Base-by-base conservation (phyloP, 2,888 invertebrate genomes). In the Hyles lineata region DNA sequence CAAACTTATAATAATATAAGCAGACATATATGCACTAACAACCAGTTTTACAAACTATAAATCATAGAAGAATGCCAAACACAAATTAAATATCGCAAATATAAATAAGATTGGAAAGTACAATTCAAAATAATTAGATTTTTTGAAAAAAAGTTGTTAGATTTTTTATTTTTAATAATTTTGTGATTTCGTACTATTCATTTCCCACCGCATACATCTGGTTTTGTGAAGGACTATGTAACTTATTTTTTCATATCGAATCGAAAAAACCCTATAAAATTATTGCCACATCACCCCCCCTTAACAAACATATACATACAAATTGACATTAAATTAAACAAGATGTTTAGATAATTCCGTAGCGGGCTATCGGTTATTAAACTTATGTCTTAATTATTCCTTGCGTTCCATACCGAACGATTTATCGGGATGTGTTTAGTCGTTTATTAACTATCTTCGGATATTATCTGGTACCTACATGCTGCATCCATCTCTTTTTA, bases 381-480 rank as follows among this genome's bases (percentile, higher is more conserved):
- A 83, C 85, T 84, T 86, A 90, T 82, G 89, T 89, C 89, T 91
- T 89, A 89, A 92, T 90, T 90, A 90, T 86, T 88, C 88, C 76
- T 77, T 76, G 74, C 50, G 81, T 81, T 82, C 80, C 82, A 82
- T 81, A 81, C 77, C 77, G 77, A 79, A 74, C 77, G 80, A 82
- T 82, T 82, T 82, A 84, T 67, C 67, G 21, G 50, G 21, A 23
- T 67, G 50, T 67, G 15, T 67, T 43, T n/a, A 55, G 55, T 55
- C 55, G 55, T 55, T 55, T 55, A 55, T 55, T 55, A 58, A 55
- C 62, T 55, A 71, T 71, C 29, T 71, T 32, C 55, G 35, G 93
- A 93, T 93, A 88, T 83, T 83, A 93, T 94, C 92, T 78, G 84
- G 79, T 87, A 91, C 91, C 90, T 89, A 87, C 88, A 87, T 89